Percentiles rank a stretch among this genome's conserved stretches.
Conservation (phyloP, 1,140 invertebrate species). For the Lepidurus arcticus region DNA sequence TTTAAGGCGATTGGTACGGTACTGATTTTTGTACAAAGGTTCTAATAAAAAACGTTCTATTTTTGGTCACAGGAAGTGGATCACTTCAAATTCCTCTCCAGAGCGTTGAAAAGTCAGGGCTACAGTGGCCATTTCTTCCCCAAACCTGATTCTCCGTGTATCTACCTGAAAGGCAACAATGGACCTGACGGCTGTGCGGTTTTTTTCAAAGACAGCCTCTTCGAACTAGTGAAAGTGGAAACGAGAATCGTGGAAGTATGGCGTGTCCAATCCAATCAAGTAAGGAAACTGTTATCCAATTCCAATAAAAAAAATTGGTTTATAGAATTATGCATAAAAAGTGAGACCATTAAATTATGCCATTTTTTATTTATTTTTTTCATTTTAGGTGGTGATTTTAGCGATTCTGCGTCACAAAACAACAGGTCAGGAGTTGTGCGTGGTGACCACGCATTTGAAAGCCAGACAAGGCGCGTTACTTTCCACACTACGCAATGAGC, state of each 20-base stretch:
- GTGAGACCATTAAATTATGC: neutral
- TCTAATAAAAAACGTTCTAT: neutral
- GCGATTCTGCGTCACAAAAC: constrained; percentile 51
- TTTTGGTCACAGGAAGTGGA: constrained; percentile 60
- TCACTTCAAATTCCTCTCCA: constrained; percentile 63
- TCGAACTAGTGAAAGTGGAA: constrained; percentile 55
- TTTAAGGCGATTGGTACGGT: neutral
- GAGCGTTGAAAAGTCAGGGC: constrained; percentile 56
- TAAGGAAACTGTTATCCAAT: constrained; percentile 40
- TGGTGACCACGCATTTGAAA: constrained; percentile 71
- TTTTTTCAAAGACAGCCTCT: constrained; percentile 60
- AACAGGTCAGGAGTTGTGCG: constrained; percentile 56
- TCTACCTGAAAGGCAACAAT: constrained; percentile 64
- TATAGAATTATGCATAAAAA: no score
- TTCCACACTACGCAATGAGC: constrained; percentile 63
- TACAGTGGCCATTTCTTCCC: constrained; percentile 66
- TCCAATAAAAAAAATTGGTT: neutral
- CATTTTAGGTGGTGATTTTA: constrained; percentile 56
- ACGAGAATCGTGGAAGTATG: constrained; percentile 61
- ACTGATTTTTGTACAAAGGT: neutral
- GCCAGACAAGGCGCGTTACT: constrained; percentile 62
- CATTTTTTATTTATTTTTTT: constrained; percentile 35
- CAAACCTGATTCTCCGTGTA: constrained; percentile 72
- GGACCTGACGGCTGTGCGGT: constrained; percentile 76
- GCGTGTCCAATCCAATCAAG: constrained; percentile 65